A percentile compares a stretch with the other conserved stretches of the same genome.
Evolutionary conservation across 2,113 vertebrate species (phyloP).

Genomic region (Athene cunicularia): DNA sequence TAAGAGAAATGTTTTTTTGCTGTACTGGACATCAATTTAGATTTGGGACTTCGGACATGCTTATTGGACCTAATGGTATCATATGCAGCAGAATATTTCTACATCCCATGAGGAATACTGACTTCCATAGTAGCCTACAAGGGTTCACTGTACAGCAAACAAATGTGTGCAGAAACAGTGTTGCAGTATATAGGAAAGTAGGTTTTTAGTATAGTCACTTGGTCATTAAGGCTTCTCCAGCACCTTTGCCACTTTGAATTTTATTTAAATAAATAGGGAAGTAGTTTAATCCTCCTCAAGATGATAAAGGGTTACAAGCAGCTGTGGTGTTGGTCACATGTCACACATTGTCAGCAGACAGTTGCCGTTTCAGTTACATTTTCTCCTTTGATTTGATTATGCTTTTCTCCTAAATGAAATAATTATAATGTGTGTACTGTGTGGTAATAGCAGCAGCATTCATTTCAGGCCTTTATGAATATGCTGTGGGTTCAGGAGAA

Average conservation of each 20-base stretch:
- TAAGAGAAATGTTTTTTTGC: neutral
- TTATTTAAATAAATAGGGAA: slow-evolving; percentile 7
- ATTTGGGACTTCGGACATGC: neutral
- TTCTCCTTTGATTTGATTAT: slow-evolving; percentile 60
- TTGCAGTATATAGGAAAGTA: neutral
- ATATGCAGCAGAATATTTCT: neutral
- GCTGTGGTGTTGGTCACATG: neutral
- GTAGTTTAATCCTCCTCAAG: neutral
- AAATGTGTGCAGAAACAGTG: neutral
- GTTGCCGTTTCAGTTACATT: slow-evolving; percentile 56
- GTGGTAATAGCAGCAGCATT: slow-evolving; percentile 6
- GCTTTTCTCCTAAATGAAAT: slow-evolving; percentile 56
- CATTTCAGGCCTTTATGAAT: neutral
- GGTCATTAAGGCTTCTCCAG: neutral
- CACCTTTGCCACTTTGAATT: neutral
- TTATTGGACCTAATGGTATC: neutral
- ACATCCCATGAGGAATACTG: neutral
- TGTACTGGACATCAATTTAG: neutral
- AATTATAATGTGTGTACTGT: slow-evolving; percentile 34
- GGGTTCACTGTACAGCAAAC: neutral
- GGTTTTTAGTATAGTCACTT: neutral
- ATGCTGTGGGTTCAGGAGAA: neutral
- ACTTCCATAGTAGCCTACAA: neutral
- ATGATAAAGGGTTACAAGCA: slow-evolving; percentile 30
- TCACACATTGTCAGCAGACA: slow-evolving; percentile 9